Evolutionary conservation across 2,888 invertebrate species (phyloP).

Genomic region (Pachydiplax longipennis): DNA sequence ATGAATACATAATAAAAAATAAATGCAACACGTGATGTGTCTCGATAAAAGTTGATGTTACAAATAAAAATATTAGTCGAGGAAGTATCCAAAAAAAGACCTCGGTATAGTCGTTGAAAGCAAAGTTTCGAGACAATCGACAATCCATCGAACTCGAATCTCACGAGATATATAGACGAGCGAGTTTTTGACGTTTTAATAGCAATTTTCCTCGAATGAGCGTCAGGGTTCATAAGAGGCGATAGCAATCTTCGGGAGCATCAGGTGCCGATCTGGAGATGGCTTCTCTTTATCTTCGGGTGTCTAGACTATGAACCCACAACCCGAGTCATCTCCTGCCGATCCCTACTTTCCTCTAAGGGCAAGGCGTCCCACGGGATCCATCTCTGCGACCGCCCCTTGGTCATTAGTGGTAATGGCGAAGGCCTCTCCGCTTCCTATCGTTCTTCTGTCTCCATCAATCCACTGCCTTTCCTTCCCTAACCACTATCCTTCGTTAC

Average conservation of each 20-base stretch:
- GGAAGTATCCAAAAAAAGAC: too few species aligned
- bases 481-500: not conserved
- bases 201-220: not conserved
- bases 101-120: too few species aligned
- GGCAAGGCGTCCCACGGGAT: not conserved
- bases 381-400: slow-evolving; percentile 7
- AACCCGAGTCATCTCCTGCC: not conserved
- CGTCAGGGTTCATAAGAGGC: not conserved
- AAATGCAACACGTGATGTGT: too few species aligned
- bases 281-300: not conserved
- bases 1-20: too few species aligned
- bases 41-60: too few species aligned
- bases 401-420: slow-evolving; percentile 42
- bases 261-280: not conserved
- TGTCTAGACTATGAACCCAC: not conserved
- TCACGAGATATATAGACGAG: not conserved
- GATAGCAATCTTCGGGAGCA: not conserved
- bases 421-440: slow-evolving; percentile 21
- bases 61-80: too few species aligned
- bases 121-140: not conserved
- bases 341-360: not conserved
- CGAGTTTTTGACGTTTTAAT: not conserved
- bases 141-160: not conserved
- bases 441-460: not conserved
- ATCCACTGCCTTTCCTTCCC: not conserved